These are phyloP conservation scores for Lacanobia oleracea DNA, from an alignment of 2,888 invertebrate species.

Conservation along the genomic window DNA sequence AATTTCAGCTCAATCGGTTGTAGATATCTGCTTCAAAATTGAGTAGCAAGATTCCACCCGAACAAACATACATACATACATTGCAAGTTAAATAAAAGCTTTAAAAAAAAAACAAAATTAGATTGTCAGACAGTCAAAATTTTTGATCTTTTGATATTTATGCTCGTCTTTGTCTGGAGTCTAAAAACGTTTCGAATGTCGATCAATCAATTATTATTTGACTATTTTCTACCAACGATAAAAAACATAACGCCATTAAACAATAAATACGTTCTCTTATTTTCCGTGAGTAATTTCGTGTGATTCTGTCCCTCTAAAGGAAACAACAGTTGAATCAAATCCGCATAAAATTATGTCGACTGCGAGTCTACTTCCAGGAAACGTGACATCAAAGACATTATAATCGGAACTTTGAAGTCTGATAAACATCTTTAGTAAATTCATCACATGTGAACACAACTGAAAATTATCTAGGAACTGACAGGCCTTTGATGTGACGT, in stretches of 20 bases:
- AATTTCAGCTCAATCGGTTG: too few species aligned
- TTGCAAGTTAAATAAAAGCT: too few species aligned
- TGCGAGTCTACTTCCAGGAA: slow-evolving; percentile 2
- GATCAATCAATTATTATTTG: neutral
- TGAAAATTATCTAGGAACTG: slow-evolving; percentile 8
- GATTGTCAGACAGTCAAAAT: too few species aligned
- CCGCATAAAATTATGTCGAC: slow-evolving; percentile 21
- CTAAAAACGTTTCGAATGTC: neutral
- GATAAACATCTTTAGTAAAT: slow-evolving; percentile 4
- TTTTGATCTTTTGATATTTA: neutral
- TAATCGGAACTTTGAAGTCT: slow-evolving; percentile 23
- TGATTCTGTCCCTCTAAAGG: neutral
- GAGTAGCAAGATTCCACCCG: too few species aligned
- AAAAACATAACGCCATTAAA: neutral
- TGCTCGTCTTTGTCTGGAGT: neutral
- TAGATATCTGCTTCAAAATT: too few species aligned
- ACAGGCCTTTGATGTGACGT: slow-evolving; percentile 29
- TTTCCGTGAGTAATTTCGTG: neutral
- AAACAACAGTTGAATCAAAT: slow-evolving; percentile 20
- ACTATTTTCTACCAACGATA: neutral
- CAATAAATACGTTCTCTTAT: neutral
- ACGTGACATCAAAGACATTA: slow-evolving; percentile 26
- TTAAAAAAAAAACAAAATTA: too few species aligned
- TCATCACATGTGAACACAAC: slow-evolving; percentile 7
- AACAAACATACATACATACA: too few species aligned